Conservation (phyloP, 2,113 vertebrate species). For the Cyanistes caeruleus region DNA sequence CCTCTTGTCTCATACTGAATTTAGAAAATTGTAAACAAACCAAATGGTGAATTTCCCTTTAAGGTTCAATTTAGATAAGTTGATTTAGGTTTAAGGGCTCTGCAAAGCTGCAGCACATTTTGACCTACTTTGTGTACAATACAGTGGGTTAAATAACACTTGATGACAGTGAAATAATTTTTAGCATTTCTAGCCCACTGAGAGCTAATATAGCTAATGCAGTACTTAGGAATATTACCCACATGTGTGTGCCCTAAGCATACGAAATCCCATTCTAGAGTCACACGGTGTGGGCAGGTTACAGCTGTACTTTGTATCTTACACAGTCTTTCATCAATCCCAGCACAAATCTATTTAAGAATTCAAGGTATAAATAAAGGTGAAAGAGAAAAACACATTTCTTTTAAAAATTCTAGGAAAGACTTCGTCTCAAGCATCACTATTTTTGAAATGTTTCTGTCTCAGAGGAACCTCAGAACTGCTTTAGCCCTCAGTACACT, state of each 20-base stretch:
- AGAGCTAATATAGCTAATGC: neutral
- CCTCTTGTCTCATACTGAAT: neutral
- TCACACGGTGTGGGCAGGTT: neutral
- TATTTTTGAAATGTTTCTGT: neutral
- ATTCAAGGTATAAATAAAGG: neutral
- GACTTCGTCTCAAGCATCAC: neutral
- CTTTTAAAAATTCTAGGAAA: neutral
- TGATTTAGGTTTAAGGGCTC: conserved; percentile 26
- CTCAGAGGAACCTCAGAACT: conserved; percentile 6
- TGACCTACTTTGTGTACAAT: conserved; percentile 31
- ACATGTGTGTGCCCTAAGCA: fast-evolving
- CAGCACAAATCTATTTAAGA: neutral
- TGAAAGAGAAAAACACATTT: neutral
- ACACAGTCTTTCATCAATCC: neutral
- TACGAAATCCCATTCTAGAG: neutral
- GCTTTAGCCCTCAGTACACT: neutral
- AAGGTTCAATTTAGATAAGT: conserved; percentile 38
- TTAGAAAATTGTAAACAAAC: conserved; percentile 34
- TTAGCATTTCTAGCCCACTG: neutral
- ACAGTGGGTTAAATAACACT: neutral
- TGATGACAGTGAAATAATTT: neutral
- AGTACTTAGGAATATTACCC: neutral
- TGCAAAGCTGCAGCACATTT: neutral
- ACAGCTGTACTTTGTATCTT: neutral
- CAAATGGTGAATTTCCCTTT: conserved; percentile 28